Percentiles rank a stretch among this genome's conserved stretches.
phyloP scores from a whole-genome alignment of 2,113 vertebrate genomes.

The Perccottus glenii region DNA sequence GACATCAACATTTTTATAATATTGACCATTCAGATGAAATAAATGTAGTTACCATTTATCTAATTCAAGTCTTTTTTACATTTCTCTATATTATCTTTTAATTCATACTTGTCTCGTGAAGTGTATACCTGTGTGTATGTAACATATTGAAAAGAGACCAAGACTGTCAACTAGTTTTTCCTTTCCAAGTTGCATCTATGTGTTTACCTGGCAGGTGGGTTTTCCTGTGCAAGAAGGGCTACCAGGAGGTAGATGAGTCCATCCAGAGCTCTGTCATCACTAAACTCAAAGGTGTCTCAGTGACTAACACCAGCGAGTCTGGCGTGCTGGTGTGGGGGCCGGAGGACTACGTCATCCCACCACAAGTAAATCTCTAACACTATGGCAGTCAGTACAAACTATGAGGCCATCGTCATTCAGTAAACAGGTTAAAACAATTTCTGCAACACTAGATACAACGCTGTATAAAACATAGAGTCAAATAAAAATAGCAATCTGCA shows the following conservation, averaged over 20 bases:
- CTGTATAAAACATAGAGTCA: no score
- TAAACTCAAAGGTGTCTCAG: slow-evolving; percentile 89
- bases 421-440: no score
- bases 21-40: no score
- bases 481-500: no score
- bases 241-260: slow-evolving; percentile 88
- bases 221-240: slow-evolving; percentile 89
- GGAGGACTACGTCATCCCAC: slow-evolving; percentile 90
- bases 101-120: no score
- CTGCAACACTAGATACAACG: not conserved
- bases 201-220: slow-evolving; percentile 85
- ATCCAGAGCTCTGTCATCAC: slow-evolving; percentile 90
- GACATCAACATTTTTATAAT: no score
- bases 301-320: slow-evolving; percentile 85
- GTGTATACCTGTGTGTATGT: no score
- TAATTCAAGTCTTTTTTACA: no score
- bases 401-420: no score
- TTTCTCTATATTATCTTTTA: no score
- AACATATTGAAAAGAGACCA: no score
- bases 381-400: not conserved
- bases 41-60: no score
- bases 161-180: not conserved
- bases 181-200: not conserved
- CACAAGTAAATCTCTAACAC: slow-evolving; percentile 80
- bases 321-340: slow-evolving; percentile 88